Conservation (phyloP, 2,113 vertebrate genomes). For the Caranx ignobilis region DNA sequence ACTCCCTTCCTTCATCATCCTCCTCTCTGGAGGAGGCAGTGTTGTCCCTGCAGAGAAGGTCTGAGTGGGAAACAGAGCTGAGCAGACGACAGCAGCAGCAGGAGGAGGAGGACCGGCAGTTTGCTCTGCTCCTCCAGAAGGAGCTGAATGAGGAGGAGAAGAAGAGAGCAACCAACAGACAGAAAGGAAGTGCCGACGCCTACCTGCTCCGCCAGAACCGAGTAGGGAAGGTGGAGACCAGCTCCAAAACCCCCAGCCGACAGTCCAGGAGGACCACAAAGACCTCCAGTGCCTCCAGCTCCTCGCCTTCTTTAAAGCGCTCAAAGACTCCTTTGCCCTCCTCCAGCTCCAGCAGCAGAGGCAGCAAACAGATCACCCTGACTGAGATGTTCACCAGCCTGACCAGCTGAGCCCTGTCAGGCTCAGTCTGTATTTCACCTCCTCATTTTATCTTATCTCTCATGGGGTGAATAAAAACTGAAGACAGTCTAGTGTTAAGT, state of each 20-base stretch:
- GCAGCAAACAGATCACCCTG: slow-evolving; percentile 73
- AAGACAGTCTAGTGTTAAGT: too few relatives aligned
- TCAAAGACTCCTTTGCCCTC: not conserved
- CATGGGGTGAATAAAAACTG: too few relatives aligned
- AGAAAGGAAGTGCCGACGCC: slow-evolving; percentile 88
- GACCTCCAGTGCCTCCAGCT: not conserved
- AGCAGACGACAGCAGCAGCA: slow-evolving; percentile 80
- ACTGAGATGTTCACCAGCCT: slow-evolving; percentile 72
- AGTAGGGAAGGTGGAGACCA: not conserved
- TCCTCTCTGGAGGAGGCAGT: not conserved
- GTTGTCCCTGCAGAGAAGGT: slow-evolving; percentile 66
- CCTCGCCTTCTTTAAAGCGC: not conserved
- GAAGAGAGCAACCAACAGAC: slow-evolving; percentile 75
- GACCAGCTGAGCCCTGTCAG: slow-evolving; percentile 51
- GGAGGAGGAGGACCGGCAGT: slow-evolving; percentile 89
- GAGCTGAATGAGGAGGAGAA: slow-evolving; percentile 85
- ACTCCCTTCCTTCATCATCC: not conserved
- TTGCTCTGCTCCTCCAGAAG: slow-evolving; percentile 90
- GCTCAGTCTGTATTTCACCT: too few relatives aligned
- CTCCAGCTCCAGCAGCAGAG: slow-evolving; percentile 18
- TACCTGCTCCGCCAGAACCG: slow-evolving; percentile 86
- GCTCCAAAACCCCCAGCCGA: not conserved
- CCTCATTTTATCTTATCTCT: too few relatives aligned
- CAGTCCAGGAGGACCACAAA: not conserved
- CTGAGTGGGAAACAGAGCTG: slow-evolving; percentile 82